Conservation (phyloP, 2,113 vertebrate species). For the Pseudonaja textilis region DNA sequence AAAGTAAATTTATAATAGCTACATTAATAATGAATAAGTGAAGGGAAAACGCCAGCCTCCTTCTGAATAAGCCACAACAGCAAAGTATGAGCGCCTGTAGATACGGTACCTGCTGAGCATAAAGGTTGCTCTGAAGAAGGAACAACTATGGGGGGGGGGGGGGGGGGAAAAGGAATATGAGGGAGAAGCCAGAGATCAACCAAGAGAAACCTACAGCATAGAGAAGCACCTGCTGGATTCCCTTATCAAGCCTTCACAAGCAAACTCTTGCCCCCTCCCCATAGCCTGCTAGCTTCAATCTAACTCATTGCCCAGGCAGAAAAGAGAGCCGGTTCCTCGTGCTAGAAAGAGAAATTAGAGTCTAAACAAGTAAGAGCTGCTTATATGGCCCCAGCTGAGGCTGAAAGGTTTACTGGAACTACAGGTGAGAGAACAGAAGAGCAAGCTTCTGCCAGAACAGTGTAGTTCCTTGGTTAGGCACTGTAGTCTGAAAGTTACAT, state of each 20-base stretch:
- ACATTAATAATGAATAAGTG: background rate
- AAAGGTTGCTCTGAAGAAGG: background rate
- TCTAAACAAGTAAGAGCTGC: background rate
- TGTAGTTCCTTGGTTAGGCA: background rate
- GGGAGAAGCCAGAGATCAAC: background rate
- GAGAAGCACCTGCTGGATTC: background rate
- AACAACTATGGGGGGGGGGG: background rate
- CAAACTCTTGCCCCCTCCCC: background rate
- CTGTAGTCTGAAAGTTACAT: background rate
- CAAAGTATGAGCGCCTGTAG: background rate
- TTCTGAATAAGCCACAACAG: background rate
- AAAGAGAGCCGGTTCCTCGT: background rate
- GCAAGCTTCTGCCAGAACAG: background rate
- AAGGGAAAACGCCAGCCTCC: background rate
- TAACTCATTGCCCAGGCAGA: background rate
- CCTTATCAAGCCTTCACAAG: background rate
- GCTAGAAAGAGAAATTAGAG: background rate
- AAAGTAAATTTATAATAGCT: background rate
- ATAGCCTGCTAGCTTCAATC: background rate
- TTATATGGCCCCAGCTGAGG: background rate
- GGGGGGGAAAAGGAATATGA: background rate
- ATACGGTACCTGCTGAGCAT: background rate
- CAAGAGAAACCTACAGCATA: background rate
- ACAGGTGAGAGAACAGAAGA: background rate
- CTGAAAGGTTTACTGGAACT: background rate